Percentiles rank a stretch among this genome's conserved stretches.
Evolutionary conservation across 2,113 vertebrate species (phyloP).

Genomic region (Heloderma charlesbogerti): DNA sequence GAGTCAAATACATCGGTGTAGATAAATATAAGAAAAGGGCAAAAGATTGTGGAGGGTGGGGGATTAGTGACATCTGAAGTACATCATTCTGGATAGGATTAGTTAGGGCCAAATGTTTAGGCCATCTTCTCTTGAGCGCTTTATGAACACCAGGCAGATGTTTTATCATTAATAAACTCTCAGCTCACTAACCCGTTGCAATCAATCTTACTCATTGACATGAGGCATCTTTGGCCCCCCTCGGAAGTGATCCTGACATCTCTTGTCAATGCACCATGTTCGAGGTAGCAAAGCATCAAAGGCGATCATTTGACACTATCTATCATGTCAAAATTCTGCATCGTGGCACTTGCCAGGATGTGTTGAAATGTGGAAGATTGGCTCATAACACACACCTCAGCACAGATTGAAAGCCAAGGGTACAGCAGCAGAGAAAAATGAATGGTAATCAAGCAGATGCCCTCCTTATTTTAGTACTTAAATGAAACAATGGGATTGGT

Average conservation of each 20-base stretch:
- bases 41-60: not conserved
- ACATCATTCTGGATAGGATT: not conserved
- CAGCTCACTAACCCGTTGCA: constrained; percentile 22
- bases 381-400: not conserved
- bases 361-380: constrained; percentile 8
- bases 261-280: constrained; percentile 27
- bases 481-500: not conserved
- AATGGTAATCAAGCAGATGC: not conserved
- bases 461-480: not conserved
- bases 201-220: constrained; percentile 33
- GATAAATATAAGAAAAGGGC: not conserved
- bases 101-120: not conserved
- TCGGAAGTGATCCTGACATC: constrained; percentile 11
- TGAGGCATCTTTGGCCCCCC: not conserved
- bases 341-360: constrained; percentile 2
- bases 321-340: constrained; percentile 36
- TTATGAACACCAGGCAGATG: not conserved
- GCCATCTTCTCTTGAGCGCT: not conserved
- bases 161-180: constrained; percentile 34
- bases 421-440: not conserved
- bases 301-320: constrained; percentile 28
- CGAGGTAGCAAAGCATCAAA: constrained; percentile 12
- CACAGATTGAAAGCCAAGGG: not conserved
- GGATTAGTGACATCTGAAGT: not conserved
- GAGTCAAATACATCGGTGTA: not conserved